A percentile compares a stretch with the other conserved stretches of the same genome.
Evolutionary conservation across 1,140 invertebrate species (phyloP).

Genomic region (Drosophila sproati): DNA sequence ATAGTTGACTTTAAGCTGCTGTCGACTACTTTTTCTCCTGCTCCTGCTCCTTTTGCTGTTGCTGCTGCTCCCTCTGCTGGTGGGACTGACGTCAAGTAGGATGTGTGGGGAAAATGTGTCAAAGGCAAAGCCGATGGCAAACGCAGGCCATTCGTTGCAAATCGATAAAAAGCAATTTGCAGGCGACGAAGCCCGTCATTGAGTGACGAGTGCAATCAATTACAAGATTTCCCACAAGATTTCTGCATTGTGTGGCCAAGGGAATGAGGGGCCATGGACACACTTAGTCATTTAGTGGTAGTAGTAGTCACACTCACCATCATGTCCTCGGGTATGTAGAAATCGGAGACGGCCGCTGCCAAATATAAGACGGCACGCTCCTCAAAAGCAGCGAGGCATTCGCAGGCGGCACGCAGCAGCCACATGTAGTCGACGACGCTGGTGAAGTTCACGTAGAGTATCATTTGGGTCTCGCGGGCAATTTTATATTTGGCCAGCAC

Average conservation of each 20-base stretch:
- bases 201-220: conserved; percentile 77
- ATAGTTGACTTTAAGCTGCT: conserved; percentile 53
- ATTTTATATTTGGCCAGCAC: conserved; percentile 90
- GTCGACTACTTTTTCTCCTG: conserved; percentile 1
- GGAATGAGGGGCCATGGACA: conserved; percentile 5
- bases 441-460: conserved; percentile 92
- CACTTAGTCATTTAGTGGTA: conserved; percentile 58
- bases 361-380: conserved; percentile 93
- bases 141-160: conserved; percentile 46
- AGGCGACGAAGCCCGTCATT: conserved; percentile 42
- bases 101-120: conserved; percentile 61
- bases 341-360: conserved; percentile 99
- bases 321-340: conserved; percentile 96
- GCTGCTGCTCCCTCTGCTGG: conserved; percentile 1
- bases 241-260: background rate
- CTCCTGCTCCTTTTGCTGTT: background rate
- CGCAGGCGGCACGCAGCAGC: conserved; percentile 92
- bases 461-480: conserved; percentile 87
- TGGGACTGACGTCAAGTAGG: conserved; percentile 62
- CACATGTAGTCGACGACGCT: conserved; percentile 97
- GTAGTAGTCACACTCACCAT: conserved; percentile 89
- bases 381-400: conserved; percentile 89
- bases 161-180: conserved; percentile 80
- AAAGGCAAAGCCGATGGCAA: conserved; percentile 39
- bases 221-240: conserved; percentile 78